Evolutionary conservation across 30 jellyfish, hydroid and myxozoan genomes (phyloP).

Genomic region (Pseudorhiza aurosa): DNA sequence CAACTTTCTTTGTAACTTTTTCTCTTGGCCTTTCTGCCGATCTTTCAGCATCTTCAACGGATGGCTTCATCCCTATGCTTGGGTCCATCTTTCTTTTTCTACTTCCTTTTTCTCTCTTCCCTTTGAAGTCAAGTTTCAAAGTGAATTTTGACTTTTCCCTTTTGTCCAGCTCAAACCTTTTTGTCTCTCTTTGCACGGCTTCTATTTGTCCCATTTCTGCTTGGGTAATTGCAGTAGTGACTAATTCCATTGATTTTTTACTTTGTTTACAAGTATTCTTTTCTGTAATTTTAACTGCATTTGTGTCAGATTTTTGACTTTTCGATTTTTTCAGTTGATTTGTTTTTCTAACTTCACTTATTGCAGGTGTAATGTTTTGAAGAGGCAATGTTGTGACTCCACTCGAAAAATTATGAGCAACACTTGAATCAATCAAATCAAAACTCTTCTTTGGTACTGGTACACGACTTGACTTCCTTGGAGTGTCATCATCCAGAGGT

Average conservation of each 20-base stretch:
- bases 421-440: conserved; percentile 35
- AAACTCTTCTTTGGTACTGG: conserved; percentile 62
- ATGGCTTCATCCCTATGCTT: neutral
- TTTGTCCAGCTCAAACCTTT: neutral
- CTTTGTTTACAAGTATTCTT: neutral
- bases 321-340: neutral
- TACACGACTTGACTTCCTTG: conserved; percentile 45
- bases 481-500: conserved; percentile 44
- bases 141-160: conserved; percentile 18
- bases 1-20: conserved; percentile 10
- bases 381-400: neutral
- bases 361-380: neutral
- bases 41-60: neutral
- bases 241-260: neutral
- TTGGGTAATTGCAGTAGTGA: neutral
- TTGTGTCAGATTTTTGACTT: neutral
- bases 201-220: neutral
- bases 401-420: neutral
- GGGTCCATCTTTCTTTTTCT: conserved; percentile 21
- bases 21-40: neutral
- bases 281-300: neutral
- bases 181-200: neutral
- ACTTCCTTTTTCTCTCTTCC: conserved; percentile 10
- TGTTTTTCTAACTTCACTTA: neutral
- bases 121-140: conserved; percentile 21